Conservation (phyloP, 2,113 vertebrate species). For the Microcebus murinus region DNA sequence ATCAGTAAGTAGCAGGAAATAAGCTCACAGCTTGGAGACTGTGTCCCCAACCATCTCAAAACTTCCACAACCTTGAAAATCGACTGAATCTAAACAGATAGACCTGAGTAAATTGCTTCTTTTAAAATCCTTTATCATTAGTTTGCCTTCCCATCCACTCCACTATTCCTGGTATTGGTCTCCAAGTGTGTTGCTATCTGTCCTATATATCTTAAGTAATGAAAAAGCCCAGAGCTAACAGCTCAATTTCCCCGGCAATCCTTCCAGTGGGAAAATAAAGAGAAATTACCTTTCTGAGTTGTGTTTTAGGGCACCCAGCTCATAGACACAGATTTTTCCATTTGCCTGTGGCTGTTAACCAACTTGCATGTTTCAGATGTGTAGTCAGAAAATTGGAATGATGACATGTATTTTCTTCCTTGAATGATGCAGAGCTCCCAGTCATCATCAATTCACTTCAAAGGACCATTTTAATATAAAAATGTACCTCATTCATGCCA, state of each 20-base stretch:
- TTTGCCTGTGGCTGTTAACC: constrained; percentile 43
- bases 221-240: constrained; percentile 33
- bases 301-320: neutral
- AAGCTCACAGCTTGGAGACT: neutral
- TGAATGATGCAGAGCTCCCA: neutral
- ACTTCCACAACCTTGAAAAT: neutral
- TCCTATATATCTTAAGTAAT: constrained; percentile 38
- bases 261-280: constrained; percentile 45
- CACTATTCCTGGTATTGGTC: neutral
- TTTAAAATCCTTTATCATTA: constrained; percentile 4
- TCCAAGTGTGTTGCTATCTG: constrained; percentile 21
- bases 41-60: neutral
- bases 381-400: constrained; percentile 17
- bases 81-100: neutral
- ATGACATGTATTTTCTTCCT: neutral
- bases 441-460: neutral
- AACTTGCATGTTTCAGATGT: neutral
- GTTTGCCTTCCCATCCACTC: neutral
- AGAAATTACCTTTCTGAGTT: constrained; percentile 45
- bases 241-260: neutral
- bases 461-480: constrained; percentile 11
- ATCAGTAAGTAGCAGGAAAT: neutral
- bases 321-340: constrained; percentile 18
- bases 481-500: constrained; percentile 36
- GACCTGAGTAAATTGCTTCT: neutral